Conservation (phyloP, 1,140 invertebrate genomes). For the Panulirus ornatus region DNA sequence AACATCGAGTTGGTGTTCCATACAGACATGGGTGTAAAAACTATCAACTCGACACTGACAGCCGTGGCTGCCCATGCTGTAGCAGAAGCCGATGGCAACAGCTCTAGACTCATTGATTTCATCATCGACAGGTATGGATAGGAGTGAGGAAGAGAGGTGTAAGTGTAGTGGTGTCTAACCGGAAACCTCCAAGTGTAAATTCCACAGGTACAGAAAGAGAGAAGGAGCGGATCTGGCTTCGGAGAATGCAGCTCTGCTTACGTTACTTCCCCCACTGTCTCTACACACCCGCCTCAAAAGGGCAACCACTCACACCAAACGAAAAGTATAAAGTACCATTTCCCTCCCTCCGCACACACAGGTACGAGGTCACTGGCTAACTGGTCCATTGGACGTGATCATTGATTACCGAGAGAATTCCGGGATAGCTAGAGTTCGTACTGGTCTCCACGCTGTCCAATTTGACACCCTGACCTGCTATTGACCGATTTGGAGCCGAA, state of each 20-base stretch:
- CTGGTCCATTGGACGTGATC: slow-evolving; percentile 70
- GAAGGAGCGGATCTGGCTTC: no score
- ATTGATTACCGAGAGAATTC: slow-evolving; percentile 68
- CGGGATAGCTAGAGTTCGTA: slow-evolving; percentile 29
- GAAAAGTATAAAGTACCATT: no score
- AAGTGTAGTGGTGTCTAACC: background rate
- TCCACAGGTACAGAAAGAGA: background rate
- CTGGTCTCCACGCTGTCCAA: slow-evolving; percentile 68
- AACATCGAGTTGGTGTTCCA: slow-evolving; percentile 65
- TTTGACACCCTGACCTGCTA: slow-evolving; percentile 67
- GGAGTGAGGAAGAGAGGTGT: background rate
- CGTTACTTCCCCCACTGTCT: background rate
- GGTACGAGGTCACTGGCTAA: slow-evolving; percentile 68
- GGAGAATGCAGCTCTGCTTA: background rate
- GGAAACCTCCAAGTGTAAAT: background rate
- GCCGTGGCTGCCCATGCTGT: slow-evolving; percentile 66
- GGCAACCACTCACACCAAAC: no score
- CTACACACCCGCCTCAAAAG: background rate
- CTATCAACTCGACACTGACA: slow-evolving; percentile 69
- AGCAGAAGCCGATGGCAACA: slow-evolving; percentile 38
- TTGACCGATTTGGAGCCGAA: slow-evolving; percentile 72
- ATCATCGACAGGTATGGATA: slow-evolving; percentile 68
- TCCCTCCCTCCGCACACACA: slow-evolving; percentile 18
- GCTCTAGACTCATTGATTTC: slow-evolving; percentile 64
- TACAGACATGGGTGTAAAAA: slow-evolving; percentile 62